phyloP scores from a whole-genome alignment of 2,113 vertebrate genomes.

The Nicator chloris region DNA sequence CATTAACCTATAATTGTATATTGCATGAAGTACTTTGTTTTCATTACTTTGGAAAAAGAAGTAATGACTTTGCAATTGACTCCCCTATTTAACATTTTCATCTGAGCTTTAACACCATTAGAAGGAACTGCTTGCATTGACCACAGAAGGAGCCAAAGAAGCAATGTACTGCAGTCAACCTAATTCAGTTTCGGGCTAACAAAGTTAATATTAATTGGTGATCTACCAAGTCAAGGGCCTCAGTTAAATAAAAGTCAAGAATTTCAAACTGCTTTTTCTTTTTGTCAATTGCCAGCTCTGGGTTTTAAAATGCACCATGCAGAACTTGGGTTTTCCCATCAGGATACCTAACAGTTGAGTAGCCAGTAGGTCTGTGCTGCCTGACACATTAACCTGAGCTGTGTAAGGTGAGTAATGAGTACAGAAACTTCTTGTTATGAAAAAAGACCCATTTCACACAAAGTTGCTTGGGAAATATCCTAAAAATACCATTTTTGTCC shows the following conservation, averaged over 20 bases:
- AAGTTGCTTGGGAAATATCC: not conserved
- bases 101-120: conserved; percentile 60
- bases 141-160: conserved; percentile 42
- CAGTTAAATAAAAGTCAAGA: conserved; percentile 43
- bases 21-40: conserved; percentile 67
- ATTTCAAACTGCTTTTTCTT: not conserved
- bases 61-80: conserved; percentile 72
- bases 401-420: not conserved
- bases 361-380: not conserved
- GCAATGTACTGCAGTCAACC: conserved; percentile 34
- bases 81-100: conserved; percentile 69
- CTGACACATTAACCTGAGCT: not conserved
- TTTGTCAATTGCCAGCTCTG: not conserved
- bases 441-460: not conserved
- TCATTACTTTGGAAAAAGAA: conserved; percentile 59
- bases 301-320: not conserved
- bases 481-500: not conserved
- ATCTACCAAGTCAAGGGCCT: conserved; percentile 50
- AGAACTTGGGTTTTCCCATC: not conserved
- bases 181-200: conserved; percentile 57
- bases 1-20: conserved; percentile 72
- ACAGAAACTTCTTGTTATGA: not conserved
- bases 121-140: conserved; percentile 51
- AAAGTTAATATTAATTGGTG: conserved; percentile 61
- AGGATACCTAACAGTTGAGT: not conserved